These are phyloP conservation scores for Psettodes erumei DNA, from an alignment of 2,113 vertebrate genomes.

Conservation along the genomic window DNA sequence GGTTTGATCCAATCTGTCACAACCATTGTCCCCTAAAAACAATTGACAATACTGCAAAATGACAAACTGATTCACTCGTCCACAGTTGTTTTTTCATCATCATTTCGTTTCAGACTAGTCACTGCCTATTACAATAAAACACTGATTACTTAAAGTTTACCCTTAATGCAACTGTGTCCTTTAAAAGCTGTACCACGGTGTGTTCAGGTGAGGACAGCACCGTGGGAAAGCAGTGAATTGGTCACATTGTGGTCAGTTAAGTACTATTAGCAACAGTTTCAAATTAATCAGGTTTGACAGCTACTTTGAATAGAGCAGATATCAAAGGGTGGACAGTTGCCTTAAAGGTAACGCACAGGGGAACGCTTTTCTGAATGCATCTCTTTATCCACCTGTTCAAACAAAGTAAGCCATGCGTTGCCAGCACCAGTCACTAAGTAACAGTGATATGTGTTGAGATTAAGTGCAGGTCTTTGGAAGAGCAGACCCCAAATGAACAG, in stretches of 20 bases:
- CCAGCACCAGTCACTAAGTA: slow-evolving; percentile 56
- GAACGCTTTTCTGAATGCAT: slow-evolving; percentile 71
- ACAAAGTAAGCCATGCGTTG: slow-evolving; percentile 70
- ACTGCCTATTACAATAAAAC: slow-evolving; percentile 36
- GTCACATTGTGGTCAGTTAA: not conserved
- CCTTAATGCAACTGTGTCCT: slow-evolving; percentile 77
- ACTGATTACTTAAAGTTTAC: slow-evolving; percentile 59
- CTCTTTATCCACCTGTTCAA: slow-evolving; percentile 78
- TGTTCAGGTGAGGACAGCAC: slow-evolving; percentile 8
- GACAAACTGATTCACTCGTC: slow-evolving; percentile 88
- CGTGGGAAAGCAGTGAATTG: not conserved
- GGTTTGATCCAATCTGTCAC: slow-evolving; percentile 97
- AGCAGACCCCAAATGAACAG: slow-evolving; percentile 49
- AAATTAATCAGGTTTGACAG: too few relatives aligned
- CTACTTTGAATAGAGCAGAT: too few relatives aligned
- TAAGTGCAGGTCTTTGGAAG: slow-evolving; percentile 54
- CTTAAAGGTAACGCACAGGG: slow-evolving; percentile 78
- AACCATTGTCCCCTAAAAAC: slow-evolving; percentile 99
- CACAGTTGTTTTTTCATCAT: slow-evolving; percentile 33
- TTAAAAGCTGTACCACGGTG: slow-evolving; percentile 18
- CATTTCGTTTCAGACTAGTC: slow-evolving; percentile 34
- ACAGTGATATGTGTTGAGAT: slow-evolving; percentile 54
- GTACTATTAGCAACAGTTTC: not conserved
- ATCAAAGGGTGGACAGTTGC: slow-evolving; percentile 73
- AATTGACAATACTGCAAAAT: slow-evolving; percentile 99